Evolutionary conservation across 2,888 invertebrate genomes (phyloP), one percentile per base, ranked within the genome.

Genomic region (Lasioglossum malachurum): DNA sequence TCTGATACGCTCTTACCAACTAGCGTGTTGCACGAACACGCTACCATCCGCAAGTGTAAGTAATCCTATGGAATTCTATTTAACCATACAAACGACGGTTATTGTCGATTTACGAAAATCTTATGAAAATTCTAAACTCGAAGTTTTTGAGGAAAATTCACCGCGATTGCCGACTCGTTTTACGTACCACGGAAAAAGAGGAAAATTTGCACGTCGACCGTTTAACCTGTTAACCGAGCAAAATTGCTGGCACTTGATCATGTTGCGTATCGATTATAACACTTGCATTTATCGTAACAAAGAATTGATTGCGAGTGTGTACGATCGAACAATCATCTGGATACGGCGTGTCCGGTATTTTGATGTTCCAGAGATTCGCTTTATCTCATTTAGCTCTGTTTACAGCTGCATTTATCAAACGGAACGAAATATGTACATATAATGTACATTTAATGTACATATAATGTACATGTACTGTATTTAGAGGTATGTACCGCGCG

Each of bases 1-100:
- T 44, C 4, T 8, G 64, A 64, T 49, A 69, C 46, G 60, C 27
- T 71, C 8, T 41, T 74, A 74, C 53, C 44, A 35, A 27, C 53
- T 23, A 77, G 41, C 35, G 44, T 41, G 74, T 78, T 78, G 4
- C 35, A 49, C 19, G 3, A 41, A 74, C 64, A 64, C 64, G 31
- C 64, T 53, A 74, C 7, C 19, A 8, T 31, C 4, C 35, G 67
- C 46, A 27, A 31, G 76, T 64, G 35, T 35, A 35, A 38, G 7
- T 23, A 49, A 35, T n/a, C 14, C 5, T 53, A 27, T 41, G 23
- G 5, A 35, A 57, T 82, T 23, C 41, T 64, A 60, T 27, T 80
- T 46, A 23, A 10, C 35, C 16, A 3, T 10, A n/a, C 35, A 3
- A 64, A 31, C 27, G 44, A 27, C 23, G 46, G 49, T 35, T 16